Evolutionary conservation across 2,113 vertebrate genomes (phyloP), one percentile per base, ranked within the genome.

Genomic region (Cariama cristata): DNA sequence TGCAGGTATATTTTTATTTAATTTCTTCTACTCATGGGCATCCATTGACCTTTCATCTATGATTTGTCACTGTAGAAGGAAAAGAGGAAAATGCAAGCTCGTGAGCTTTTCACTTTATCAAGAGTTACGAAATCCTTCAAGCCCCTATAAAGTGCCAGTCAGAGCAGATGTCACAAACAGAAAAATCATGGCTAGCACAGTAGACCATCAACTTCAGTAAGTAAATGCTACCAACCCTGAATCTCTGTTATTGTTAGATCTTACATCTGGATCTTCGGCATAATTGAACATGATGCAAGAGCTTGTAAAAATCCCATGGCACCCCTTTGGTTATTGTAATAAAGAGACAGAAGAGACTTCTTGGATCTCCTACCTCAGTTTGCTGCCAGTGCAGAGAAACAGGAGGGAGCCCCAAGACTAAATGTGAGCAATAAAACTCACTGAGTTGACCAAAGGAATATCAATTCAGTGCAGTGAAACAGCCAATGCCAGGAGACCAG

Each of bases 361-460:
- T 30, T 93, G 40, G 16, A 89, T 72, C 19, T 72, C 52, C n/a
- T 40, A 15, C 13, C 18, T 79, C 19, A 44, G 45, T 74, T 71
- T 92, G 69, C 38, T 81, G 33, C 49, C 76, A 52, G 15, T 11
- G 52, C 44, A 87, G 64, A 63, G 76, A 79, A 73, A 93, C 55
- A 26, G 15, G 62, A 95, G 47, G 79, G 69, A 93, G 33, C 32
- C 79, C 50, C 33, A 91, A 63, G 63, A 85, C 74, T 77, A 86
- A 91, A 96, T 82, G 55, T 14, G 55, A 94, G 84, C 86, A 93
- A 86, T 82, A 90, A 93, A 97, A 59, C 38, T 92, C 72, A 76
- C 63, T 64, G 79, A 76, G 53, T 11, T 74, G n/a, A 66, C 64
- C 53, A 69, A 60, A 81, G 42, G 58, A 75, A 6, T 59, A 73